Evolutionary conservation across 1,140 invertebrate genomes (phyloP), one percentile per base, ranked within the genome.

Genomic region (Mercenaria mercenaria): DNA sequence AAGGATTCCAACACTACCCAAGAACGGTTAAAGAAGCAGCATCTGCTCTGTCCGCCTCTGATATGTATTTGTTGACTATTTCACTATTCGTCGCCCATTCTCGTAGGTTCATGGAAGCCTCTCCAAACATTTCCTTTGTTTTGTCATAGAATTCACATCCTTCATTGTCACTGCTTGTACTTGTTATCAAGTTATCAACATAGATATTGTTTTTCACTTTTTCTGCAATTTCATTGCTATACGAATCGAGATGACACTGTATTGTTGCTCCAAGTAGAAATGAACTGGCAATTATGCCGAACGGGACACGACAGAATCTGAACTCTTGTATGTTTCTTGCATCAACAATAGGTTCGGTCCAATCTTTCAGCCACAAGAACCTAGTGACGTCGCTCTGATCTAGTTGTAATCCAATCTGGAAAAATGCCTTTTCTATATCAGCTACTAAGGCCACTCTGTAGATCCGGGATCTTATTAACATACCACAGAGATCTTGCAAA

Each of bases 31-130:
- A n/a, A 29, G 39, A 4, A 29, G n/a, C 32, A 26, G 4, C 47
- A 52, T 80, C 20, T 20, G 50, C 47, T 56, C 4, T 52, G 34
- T 80, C 41, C 8, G n/a, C 50, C 0, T 56, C 47, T 23, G 26
- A 18, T 52, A 13, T 52, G 37, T 29, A 80, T 37, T 13, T 20
- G n/a, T 52, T 80, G 37, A 80, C n/a, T n/a, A 23, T 56, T 23
- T 11, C 43, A 52, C 77, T 52, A 37, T 80, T 15, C 29, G 47
- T 3, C 26, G 10, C 3, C 77, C 77, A 80, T 37, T 47, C 8
- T n/a, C 77, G 8, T 26, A 80, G 4, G 47, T 80, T 50, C 76
- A 80, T 50, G 15, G 76, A 47, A 26, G 77, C 77, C n/a, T 80
- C 47, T 13, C 29, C 29, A n/a, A 80, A 80, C 6, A 52, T 80